phyloP scores from a whole-genome alignment of 1,140 invertebrate genomes.

The Rhopalosiphum padi region DNA sequence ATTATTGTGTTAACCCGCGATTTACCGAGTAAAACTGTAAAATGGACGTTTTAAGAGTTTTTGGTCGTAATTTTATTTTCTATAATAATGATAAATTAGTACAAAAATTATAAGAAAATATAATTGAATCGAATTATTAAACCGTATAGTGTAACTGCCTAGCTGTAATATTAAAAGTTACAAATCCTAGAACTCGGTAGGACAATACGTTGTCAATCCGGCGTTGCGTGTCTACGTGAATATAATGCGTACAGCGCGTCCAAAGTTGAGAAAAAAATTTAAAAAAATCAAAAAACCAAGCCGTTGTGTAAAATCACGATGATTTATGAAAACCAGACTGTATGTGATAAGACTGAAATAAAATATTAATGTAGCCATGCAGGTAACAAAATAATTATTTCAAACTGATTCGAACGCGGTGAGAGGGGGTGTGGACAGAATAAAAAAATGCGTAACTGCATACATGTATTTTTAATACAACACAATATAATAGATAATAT shows the following conservation, averaged over 20 bases:
- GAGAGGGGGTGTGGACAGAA: background rate
- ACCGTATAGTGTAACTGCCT: no score
- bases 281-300: background rate
- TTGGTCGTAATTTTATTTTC: no score
- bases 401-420: background rate
- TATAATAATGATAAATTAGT: no score
- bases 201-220: no score
- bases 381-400: constrained; percentile 3
- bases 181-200: no score
- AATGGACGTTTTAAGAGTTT: no score
- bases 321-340: background rate
- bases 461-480: background rate
- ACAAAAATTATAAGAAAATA: no score
- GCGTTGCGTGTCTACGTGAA: no score
- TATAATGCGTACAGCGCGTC: background rate
- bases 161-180: no score
- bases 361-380: background rate
- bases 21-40: no score
- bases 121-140: no score
- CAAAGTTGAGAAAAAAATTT: background rate
- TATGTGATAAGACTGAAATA: background rate
- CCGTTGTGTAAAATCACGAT: background rate
- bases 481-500: background rate
- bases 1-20: no score
- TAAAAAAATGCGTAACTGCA: background rate